phyloP scores from a whole-genome alignment of 2,888 invertebrate genomes.

The Archips xylosteana region DNA sequence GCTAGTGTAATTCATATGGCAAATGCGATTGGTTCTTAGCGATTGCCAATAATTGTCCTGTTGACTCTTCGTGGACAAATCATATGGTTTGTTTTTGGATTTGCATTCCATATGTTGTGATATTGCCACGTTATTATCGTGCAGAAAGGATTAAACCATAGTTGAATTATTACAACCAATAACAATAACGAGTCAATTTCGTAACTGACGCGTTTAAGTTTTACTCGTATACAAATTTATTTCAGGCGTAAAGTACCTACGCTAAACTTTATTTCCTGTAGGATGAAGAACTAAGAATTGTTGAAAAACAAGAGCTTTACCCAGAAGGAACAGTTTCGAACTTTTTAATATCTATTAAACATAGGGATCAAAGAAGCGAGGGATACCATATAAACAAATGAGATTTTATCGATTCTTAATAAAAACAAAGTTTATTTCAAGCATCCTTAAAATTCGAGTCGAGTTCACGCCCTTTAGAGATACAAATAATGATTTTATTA shows the following conservation, averaged over 20 bases:
- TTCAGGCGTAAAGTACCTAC: neutral
- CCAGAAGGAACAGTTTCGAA: slow-evolving; percentile 10
- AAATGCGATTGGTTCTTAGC: neutral
- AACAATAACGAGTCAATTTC: too few relatives aligned
- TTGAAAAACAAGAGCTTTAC: slow-evolving; percentile 12
- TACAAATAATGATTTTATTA: neutral
- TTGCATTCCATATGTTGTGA: neutral
- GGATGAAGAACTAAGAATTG: neutral
- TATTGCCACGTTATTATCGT: neutral
- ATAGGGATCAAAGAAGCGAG: slow-evolving; percentile 30
- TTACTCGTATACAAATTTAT: neutral
- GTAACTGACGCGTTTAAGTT: neutral
- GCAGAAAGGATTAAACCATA: neutral
- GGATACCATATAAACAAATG: slow-evolving; percentile 28
- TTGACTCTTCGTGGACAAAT: neutral
- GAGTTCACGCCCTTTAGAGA: slow-evolving; percentile 31
- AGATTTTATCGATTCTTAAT: slow-evolving; percentile 32
- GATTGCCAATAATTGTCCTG: neutral
- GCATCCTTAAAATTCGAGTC: slow-evolving; percentile 6
- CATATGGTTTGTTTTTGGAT: neutral
- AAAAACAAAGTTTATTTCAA: slow-evolving; percentile 30
- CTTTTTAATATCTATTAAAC: slow-evolving; percentile 18
- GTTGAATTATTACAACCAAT: too few relatives aligned
- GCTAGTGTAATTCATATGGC: too few relatives aligned
- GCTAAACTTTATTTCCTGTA: neutral